phyloP scores from a whole-genome alignment of 1,140 invertebrate genomes.

The Campoletis sonorensis region DNA sequence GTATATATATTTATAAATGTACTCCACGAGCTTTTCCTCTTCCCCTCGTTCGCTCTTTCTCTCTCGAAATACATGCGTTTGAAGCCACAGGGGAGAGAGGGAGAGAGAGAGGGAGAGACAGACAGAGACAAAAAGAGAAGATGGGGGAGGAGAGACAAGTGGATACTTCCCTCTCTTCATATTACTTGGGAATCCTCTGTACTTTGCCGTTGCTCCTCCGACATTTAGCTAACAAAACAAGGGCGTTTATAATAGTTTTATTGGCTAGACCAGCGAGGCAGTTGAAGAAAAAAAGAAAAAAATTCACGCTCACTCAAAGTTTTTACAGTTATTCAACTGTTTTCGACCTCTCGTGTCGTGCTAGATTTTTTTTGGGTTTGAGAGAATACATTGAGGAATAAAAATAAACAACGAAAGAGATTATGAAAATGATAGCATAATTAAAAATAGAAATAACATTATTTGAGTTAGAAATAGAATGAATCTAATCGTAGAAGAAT shows the following conservation, averaged over 20 bases:
- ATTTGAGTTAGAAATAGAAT: too few species aligned
- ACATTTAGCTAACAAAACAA: slow-evolving; percentile 44
- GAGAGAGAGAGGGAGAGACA: too few species aligned
- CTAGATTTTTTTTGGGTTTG: not conserved
- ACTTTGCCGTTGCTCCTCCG: slow-evolving; percentile 13
- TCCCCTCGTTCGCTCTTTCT: slow-evolving; percentile 12
- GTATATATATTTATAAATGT: not conserved
- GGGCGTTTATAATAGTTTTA: slow-evolving; percentile 54
- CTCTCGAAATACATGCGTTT: slow-evolving; percentile 55
- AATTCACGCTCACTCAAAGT: not conserved
- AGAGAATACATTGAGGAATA: too few species aligned
- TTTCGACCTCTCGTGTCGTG: not conserved
- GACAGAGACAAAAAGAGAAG: too few species aligned
- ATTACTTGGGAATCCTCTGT: slow-evolving; percentile 26
- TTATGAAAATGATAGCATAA: not conserved
- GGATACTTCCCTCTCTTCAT: slow-evolving; percentile 64
- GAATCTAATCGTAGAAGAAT: too few species aligned
- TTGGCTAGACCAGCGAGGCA: slow-evolving; percentile 57
- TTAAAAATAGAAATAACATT: too few species aligned
- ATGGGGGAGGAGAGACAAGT: slow-evolving; percentile 64
- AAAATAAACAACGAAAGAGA: not conserved
- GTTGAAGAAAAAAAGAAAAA: not conserved
- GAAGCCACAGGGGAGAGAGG: slow-evolving; percentile 37
- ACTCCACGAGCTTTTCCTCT: slow-evolving; percentile 20
- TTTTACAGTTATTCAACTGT: not conserved